Evolutionary conservation across 2,797 vertebrate genomes (phyloP), one percentile per base, ranked within the genome.

Genomic region (Pteropus rufus): DNA sequence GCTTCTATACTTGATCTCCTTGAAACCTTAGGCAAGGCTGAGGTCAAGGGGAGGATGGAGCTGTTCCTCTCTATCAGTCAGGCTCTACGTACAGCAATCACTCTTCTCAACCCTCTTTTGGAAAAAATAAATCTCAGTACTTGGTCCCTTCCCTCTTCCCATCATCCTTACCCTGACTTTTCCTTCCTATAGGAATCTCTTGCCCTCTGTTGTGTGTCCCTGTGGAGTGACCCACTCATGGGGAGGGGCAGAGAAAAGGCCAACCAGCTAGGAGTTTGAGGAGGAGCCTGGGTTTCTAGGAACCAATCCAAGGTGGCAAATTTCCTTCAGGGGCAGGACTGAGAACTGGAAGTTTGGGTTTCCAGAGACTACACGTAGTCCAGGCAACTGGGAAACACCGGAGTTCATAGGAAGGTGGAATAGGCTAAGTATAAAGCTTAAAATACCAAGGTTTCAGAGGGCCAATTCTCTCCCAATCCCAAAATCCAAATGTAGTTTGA

Each of bases 371-470:
- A 36, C 69, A 9, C 31, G 90, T 72, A 96, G 96, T 83, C 95
- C 39, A 54, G 95, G 86, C 91, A 97, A 96, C 96, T 24, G 46
- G 41, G 64, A 92, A 97, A 94, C 96, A 75, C 9, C 7, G 65
- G 60, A 56, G 64, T 75, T 96, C 8, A 2, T 0, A 72, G 54
- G 77, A 77, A 96, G 84, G 73, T 72, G 65, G 54, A 41, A 36
- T 41, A 54, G 44, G 34, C 65, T 70, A 34, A 34, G 58, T 58
- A 72, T n/a, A 54, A 23, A 23, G 54, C 72, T 91, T 77, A 49
- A 76, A 49, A 73, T 16, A n/a, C 10, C n/a, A 90, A 93, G 67
- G 10, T 65, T 10, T 29, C 49, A 10, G 72, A 36, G 2, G 15
- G 64, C n/a, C 36, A 19, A 2, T 62, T 64, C 60, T 89, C 44